Evolutionary conservation across 2,888 invertebrate genomes (phyloP), one percentile per base, ranked within the genome.

Genomic region (Frankliniella fusca): DNA sequence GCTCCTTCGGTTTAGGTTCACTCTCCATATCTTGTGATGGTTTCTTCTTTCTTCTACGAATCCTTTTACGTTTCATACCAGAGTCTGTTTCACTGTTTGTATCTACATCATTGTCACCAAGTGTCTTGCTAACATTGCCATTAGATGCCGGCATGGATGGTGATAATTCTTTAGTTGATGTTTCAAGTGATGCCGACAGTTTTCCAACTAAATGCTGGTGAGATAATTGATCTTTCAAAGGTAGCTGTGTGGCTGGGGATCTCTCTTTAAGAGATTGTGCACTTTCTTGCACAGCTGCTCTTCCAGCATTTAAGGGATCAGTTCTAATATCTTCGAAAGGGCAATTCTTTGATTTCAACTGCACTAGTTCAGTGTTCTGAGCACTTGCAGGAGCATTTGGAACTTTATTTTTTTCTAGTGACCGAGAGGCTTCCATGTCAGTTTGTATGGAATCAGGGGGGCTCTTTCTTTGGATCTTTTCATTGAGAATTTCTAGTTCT

Each of bases 21-120:
- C 8, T 27, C 2, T 3, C 27, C 3, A 27, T 23, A 8, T 27
- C 70, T 27, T 23, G 8, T 9, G 70, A 12, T 10, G 70, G 27
- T 12, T 76, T 76, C 27, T 76, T 76, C 27, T 76, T 76, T 23
- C 70, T 76, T 76, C 70, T 76, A 12, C 70, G n/a, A 27, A 76
- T 76, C 27, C 70, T 76, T 12, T 76, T 76, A 8, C 70, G 23
- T 76, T 76, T 76, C 10, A 10, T 9, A 27, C 27, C 70, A 76
- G 70, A 76, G 9, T 27, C 70, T 10, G 12, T 27, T 76, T 76
- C 70, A 76, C 70, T 76, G 23, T 23, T 12, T 23, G 27, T 76
- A 27, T 76, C 70, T 38, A 38, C 5, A 5, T 38, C 38, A 38
- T 38, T 38, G 5, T 38, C 38, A 38, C 38, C 38, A 38, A 5